Evolutionary conservation across 2,113 vertebrate genomes (phyloP).

Genomic region (Melanocharis versteri): DNA sequence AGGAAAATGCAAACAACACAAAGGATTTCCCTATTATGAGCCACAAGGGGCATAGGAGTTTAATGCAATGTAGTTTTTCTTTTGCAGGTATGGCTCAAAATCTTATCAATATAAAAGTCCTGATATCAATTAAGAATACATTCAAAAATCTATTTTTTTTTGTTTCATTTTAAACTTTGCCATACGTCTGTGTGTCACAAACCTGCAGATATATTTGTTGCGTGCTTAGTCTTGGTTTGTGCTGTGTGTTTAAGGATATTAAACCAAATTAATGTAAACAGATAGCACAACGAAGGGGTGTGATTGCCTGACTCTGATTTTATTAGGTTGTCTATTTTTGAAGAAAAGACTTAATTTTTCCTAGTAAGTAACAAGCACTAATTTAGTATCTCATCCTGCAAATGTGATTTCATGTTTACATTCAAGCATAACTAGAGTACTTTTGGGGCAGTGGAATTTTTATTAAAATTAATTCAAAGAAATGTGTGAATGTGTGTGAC

Average conservation of each 20-base stretch:
- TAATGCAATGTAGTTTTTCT: background rate
- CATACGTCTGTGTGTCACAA: background rate
- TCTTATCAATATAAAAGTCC: background rate
- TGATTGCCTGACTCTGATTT: background rate
- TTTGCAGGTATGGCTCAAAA: background rate
- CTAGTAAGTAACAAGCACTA: background rate
- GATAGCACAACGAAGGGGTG: accelerated
- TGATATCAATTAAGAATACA: background rate
- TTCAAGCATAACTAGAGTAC: background rate
- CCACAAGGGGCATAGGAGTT: background rate
- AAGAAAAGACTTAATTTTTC: background rate
- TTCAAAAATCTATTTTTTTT: background rate
- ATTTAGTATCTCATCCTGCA: background rate
- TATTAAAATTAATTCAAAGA: background rate
- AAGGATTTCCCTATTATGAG: background rate
- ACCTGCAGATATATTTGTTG: background rate
- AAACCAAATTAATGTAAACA: background rate
- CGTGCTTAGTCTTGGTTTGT: background rate
- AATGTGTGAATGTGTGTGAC: background rate
- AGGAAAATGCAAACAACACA: background rate
- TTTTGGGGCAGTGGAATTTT: background rate
- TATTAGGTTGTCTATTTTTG: background rate
- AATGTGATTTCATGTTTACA: background rate
- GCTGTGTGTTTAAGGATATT: background rate
- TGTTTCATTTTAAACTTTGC: background rate